These are phyloP conservation scores for Drosophila micromelanica DNA, from an alignment of 1,140 invertebrate species.

Conservation along the genomic window DNA sequence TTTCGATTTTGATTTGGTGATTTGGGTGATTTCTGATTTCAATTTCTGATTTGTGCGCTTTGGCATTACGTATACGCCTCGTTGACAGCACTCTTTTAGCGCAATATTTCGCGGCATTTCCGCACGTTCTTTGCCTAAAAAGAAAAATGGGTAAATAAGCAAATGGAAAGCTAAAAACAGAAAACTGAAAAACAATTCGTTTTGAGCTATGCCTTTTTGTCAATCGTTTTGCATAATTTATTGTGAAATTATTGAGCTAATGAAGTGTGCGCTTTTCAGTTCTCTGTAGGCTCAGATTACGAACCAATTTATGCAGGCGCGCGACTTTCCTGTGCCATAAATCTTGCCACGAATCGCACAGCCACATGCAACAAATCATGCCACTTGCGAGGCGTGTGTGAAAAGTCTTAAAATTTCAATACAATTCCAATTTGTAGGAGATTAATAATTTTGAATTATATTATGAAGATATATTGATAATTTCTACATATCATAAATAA, in stretches of 20 bases:
- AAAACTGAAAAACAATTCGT: slow-evolving; percentile 17
- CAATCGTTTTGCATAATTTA: slow-evolving; percentile 68
- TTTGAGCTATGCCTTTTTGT: slow-evolving; percentile 32
- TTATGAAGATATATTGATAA: no score
- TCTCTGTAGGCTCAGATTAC: slow-evolving; percentile 51
- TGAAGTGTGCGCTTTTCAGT: slow-evolving; percentile 65
- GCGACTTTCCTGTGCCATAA: slow-evolving; percentile 59
- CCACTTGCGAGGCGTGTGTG: slow-evolving; percentile 24
- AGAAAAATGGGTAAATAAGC: slow-evolving; percentile 3
- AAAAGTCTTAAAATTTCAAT: background rate
- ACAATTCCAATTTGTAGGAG: no score
- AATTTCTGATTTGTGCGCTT: slow-evolving; percentile 34
- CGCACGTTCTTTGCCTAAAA: slow-evolving; percentile 4
- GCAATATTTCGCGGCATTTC: slow-evolving; percentile 25
- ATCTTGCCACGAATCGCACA: slow-evolving; percentile 62
- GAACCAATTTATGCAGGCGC: slow-evolving; percentile 70
- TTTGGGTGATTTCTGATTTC: slow-evolving; percentile 47
- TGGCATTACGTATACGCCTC: slow-evolving; percentile 57
- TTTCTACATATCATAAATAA: no score
- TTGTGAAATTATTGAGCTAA: slow-evolving; percentile 74
- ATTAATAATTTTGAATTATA: no score
- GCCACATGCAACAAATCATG: slow-evolving; percentile 69
- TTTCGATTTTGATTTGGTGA: slow-evolving; percentile 53
- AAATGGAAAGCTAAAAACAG: background rate
- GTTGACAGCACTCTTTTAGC: slow-evolving; percentile 23